phyloP scores from a whole-genome alignment of 2,113 vertebrate genomes.

The Corythaixoides concolor region DNA sequence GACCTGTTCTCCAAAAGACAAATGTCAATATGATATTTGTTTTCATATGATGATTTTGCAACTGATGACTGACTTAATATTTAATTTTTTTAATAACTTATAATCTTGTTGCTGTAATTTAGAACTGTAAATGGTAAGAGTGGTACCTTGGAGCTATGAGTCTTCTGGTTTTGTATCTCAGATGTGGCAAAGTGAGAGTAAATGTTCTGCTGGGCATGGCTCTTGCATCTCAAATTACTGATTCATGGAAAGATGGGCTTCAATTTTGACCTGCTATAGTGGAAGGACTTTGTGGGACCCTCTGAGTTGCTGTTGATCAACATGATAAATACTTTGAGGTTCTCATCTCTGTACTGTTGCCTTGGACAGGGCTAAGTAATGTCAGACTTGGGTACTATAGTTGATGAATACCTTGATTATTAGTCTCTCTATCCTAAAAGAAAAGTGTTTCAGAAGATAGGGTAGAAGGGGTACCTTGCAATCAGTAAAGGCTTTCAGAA shows the following conservation, averaged over 20 bases:
- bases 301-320: background rate
- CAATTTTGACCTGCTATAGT: fast-evolving
- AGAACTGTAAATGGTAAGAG: background rate
- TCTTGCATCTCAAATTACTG: background rate
- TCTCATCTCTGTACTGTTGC: background rate
- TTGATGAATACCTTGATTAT: background rate
- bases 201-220: background rate
- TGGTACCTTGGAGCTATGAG: fast-evolving
- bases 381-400: background rate
- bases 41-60: background rate
- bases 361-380: background rate
- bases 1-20: background rate
- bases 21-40: background rate
- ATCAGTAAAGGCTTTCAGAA: background rate
- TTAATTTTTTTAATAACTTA: background rate
- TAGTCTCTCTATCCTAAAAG: background rate
- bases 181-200: background rate
- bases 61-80: background rate
- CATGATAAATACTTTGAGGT: background rate
- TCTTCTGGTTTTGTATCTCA: background rate
- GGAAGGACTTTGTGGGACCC: background rate
- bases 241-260: background rate
- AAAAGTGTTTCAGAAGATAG: background rate
- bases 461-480: background rate
- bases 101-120: background rate